These are phyloP conservation scores for Mastacembelus armatus DNA, from an alignment of 2,797 vertebrate genomes.

Conservation along the genomic window DNA sequence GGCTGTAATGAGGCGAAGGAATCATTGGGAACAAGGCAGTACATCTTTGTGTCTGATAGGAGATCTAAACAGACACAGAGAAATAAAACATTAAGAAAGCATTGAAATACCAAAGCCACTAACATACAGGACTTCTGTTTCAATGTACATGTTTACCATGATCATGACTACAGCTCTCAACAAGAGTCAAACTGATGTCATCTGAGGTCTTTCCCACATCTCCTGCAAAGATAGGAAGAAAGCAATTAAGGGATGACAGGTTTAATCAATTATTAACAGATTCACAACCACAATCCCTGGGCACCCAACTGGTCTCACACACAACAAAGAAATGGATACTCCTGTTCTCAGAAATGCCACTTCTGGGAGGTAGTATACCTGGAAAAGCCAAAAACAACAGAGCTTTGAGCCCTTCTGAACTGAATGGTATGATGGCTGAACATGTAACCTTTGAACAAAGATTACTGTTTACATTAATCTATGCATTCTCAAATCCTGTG, in stretches of 20 bases:
- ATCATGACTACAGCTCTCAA: conserved; percentile 95
- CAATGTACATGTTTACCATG: conserved; percentile 83
- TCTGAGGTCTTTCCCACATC: conserved; percentile 93
- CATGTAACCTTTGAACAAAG: conserved; percentile 18
- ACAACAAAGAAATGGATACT: conserved; percentile 9
- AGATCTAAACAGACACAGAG: conserved; percentile 84
- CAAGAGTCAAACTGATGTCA: conserved; percentile 96
- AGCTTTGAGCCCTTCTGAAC: not conserved
- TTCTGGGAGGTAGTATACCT: not conserved
- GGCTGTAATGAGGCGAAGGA: conserved; percentile 98
- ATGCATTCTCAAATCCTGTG: not conserved
- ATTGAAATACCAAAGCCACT: not conserved
- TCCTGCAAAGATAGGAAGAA: conserved; percentile 75
- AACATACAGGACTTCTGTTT: not conserved
- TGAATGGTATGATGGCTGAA: conserved; percentile 1
- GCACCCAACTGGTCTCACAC: not conserved
- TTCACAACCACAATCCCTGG: conserved; percentile 16
- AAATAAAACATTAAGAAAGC: not conserved
- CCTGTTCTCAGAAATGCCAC: not conserved
- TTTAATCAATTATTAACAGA: conserved; percentile 64
- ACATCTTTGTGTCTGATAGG: conserved; percentile 93
- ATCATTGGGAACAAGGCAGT: conserved; percentile 95
- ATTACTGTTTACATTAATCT: conserved; percentile 6
- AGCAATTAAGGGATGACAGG: conserved; percentile 33
- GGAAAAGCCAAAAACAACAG: conserved; percentile 8